Conservation (phyloP, 2,113 vertebrate genomes). For the Actenoides hombroni region DNA sequence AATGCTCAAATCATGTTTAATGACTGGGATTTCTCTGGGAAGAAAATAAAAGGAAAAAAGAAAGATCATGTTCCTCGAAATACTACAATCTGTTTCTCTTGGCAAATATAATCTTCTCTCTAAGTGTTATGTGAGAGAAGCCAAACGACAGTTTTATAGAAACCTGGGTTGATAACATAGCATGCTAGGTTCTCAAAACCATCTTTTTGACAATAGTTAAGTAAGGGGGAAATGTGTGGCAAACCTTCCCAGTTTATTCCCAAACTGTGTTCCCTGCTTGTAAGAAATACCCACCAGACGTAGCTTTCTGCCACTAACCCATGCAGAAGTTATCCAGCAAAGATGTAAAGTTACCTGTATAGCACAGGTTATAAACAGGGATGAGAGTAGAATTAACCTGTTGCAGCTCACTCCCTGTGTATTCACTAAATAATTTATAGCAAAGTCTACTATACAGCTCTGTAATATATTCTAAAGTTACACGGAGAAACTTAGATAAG, state of each 20-base stretch:
- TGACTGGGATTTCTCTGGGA: conserved; percentile 8
- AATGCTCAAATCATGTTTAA: conserved; percentile 52
- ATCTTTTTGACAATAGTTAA: background rate
- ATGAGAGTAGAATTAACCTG: background rate
- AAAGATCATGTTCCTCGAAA: conserved; percentile 12
- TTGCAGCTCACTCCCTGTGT: background rate
- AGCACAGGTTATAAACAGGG: background rate
- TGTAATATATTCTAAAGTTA: background rate
- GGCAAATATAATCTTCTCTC: conserved; percentile 26
- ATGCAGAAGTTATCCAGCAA: background rate
- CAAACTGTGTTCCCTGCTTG: background rate
- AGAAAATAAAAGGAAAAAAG: background rate
- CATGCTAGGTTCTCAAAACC: background rate
- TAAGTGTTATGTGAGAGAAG: background rate
- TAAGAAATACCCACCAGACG: background rate
- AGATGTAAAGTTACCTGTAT: background rate
- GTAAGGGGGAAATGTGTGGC: background rate
- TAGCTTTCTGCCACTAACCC: background rate
- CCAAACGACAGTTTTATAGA: background rate
- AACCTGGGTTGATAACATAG: background rate
- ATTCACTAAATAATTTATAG: background rate
- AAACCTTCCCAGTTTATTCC: background rate
- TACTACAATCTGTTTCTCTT: conserved; percentile 5
- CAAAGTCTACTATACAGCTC: background rate
- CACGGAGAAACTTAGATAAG: background rate